These are phyloP conservation scores for Aplochiton taeniatus DNA, from an alignment of 2,797 vertebrate species.

Conservation along the genomic window DNA sequence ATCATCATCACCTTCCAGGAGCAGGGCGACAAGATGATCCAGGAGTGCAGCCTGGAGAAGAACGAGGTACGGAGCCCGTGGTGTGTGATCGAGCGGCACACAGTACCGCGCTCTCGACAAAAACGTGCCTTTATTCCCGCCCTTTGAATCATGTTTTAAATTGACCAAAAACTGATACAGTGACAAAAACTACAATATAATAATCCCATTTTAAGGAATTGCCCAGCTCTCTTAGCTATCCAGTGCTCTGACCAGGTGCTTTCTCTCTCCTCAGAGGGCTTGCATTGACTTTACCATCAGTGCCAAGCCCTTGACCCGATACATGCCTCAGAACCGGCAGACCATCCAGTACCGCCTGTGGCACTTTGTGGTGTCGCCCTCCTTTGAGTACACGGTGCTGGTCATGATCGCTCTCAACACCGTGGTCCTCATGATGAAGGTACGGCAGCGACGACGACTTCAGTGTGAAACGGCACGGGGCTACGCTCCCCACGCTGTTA, in stretches of 20 bases:
- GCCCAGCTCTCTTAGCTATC: too few relatives aligned
- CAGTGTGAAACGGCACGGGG: neutral
- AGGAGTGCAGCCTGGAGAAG: constrained; percentile 97
- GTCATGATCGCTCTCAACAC: constrained; percentile 99
- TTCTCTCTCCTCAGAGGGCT: constrained; percentile 81
- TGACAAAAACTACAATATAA: too few relatives aligned
- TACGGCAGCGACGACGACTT: constrained; percentile 51
- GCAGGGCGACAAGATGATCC: constrained; percentile 99
- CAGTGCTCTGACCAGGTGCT: neutral
- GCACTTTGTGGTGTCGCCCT: constrained; percentile 98
- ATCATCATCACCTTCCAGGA: constrained; percentile 99
- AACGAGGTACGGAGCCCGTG: constrained; percentile 82
- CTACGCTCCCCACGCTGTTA: too few relatives aligned
- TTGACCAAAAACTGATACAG: too few relatives aligned
- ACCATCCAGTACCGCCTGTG: constrained; percentile 96
- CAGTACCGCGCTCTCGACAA: too few relatives aligned
- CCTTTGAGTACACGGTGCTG: constrained; percentile 97
- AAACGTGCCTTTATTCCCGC: neutral
- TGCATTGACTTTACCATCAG: constrained; percentile 98
- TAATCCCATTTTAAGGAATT: too few relatives aligned
- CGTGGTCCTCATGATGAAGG: constrained; percentile 99
- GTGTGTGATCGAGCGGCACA: too few relatives aligned
- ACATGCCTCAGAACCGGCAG: constrained; percentile 98
- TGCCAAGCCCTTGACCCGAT: constrained; percentile 94
- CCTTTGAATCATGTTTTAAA: neutral